These are phyloP conservation scores for Rhyzopertha dominica DNA, from an alignment of 1,140 invertebrate genomes.

Conservation along the genomic window DNA sequence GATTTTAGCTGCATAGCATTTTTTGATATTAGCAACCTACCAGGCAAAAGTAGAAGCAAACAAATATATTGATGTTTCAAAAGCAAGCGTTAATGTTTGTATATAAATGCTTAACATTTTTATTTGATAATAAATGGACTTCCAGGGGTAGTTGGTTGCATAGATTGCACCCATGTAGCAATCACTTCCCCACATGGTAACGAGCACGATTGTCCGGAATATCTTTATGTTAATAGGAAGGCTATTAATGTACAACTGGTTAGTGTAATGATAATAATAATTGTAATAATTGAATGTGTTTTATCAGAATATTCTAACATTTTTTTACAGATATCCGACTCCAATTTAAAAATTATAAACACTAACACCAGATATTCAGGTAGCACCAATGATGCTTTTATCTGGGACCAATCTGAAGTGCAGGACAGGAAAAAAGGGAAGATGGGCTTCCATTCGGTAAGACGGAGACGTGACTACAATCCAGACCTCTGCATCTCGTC, in stretches of 20 bases:
- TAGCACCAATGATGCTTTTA: slow-evolving; percentile 31
- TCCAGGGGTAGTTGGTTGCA: slow-evolving; percentile 26
- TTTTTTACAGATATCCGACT: slow-evolving; percentile 33
- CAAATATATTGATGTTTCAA: background rate
- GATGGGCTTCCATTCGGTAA: too few relatives aligned
- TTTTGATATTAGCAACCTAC: background rate
- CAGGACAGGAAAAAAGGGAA: too few relatives aligned
- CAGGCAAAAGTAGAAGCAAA: background rate
- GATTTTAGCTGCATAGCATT: background rate
- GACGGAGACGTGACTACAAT: too few relatives aligned
- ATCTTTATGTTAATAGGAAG: slow-evolving; percentile 40
- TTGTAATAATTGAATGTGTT: background rate
- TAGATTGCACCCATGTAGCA: slow-evolving; percentile 39
- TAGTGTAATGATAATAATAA: slow-evolving; percentile 4
- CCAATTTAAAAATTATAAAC: slow-evolving; percentile 27
- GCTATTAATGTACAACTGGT: slow-evolving; percentile 37
- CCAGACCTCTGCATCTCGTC: too few relatives aligned
- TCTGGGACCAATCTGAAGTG: slow-evolving; percentile 27
- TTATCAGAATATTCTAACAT: too few relatives aligned
- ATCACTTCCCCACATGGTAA: slow-evolving; percentile 26
- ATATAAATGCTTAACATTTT: background rate
- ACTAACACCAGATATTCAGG: slow-evolving; percentile 33
- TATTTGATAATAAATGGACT: slow-evolving; percentile 7
- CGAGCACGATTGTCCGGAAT: slow-evolving; percentile 24
- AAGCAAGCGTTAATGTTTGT: background rate